phyloP scores from a whole-genome alignment of 2,797 vertebrate species.

The Menidia menidia region DNA sequence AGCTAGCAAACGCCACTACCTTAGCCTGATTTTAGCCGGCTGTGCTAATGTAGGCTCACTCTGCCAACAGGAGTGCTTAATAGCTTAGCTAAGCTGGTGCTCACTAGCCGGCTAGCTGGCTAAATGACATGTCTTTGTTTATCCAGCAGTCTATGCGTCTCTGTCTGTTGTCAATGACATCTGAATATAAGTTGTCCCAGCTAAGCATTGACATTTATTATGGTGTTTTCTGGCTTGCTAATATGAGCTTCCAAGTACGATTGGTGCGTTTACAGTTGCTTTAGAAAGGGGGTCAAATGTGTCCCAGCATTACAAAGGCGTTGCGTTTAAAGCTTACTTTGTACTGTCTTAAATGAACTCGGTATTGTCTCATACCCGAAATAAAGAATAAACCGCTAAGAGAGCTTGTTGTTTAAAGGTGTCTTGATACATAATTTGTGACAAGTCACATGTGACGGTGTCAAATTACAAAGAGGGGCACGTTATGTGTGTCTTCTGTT shows the following conservation, averaged over 20 bases:
- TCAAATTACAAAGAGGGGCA: constrained; percentile 41
- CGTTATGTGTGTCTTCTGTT: constrained; percentile 40
- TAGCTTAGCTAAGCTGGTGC: constrained; percentile 19
- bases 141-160: constrained; percentile 4
- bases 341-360: not conserved
- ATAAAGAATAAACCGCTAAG: not conserved
- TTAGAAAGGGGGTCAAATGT: not conserved
- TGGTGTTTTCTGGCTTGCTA: constrained; percentile 21
- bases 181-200: constrained; percentile 1
- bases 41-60: constrained; percentile 42
- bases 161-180: constrained; percentile 36
- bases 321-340: not conserved
- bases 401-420: constrained; percentile 10
- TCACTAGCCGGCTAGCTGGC: constrained; percentile 48
- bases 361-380: not conserved
- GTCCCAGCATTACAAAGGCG: not conserved
- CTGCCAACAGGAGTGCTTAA: not conserved
- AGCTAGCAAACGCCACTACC: constrained; percentile 36
- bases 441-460: constrained; percentile 44
- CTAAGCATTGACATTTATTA: constrained; percentile 5
- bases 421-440: constrained; percentile 22
- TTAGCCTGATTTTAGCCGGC: constrained; percentile 53
- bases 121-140: constrained; percentile 57
- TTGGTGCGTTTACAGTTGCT: constrained; percentile 11
- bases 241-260: constrained; percentile 35